Evolutionary conservation across 2,797 vertebrate genomes (phyloP).

Genomic region (Holocentrus rufus): DNA sequence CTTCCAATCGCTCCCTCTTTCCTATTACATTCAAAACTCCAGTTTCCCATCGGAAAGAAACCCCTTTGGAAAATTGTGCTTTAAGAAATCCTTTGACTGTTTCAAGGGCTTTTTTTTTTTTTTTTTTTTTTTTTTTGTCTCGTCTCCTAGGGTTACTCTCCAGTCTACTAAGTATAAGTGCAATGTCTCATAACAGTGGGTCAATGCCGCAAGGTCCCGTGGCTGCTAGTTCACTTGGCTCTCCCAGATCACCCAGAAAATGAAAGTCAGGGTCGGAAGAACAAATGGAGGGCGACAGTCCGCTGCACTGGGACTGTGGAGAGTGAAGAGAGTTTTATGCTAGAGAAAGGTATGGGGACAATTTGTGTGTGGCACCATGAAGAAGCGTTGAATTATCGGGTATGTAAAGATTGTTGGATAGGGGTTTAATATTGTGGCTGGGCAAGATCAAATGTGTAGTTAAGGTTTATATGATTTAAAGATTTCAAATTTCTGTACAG

Average conservation of each 20-base stretch:
- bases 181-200: conserved; percentile 49
- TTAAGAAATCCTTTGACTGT: conserved; percentile 75
- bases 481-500: conserved; percentile 10
- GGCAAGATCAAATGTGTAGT: conserved; percentile 13
- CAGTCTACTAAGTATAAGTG: conserved; percentile 52
- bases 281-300: conserved; percentile 2
- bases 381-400: too few relatives aligned
- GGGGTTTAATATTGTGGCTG: not conserved
- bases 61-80: conserved; percentile 90
- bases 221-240: conserved; percentile 45
- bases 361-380: not conserved
- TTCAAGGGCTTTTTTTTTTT: conserved; percentile 23
- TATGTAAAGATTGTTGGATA: too few relatives aligned
- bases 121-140: not conserved
- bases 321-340: conserved; percentile 11
- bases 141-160: conserved; percentile 19
- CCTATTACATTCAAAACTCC: conserved; percentile 88
- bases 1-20: conserved; percentile 4
- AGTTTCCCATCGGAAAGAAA: conserved; percentile 75
- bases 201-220: conserved; percentile 37
- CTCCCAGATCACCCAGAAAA: conserved; percentile 40
- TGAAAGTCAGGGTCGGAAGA: conserved; percentile 1
- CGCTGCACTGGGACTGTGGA: not conserved
- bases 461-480: not conserved
- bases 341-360: not conserved